phyloP scores from a whole-genome alignment of 2,113 vertebrate species.

The Oxygymnocypris stewartii region DNA sequence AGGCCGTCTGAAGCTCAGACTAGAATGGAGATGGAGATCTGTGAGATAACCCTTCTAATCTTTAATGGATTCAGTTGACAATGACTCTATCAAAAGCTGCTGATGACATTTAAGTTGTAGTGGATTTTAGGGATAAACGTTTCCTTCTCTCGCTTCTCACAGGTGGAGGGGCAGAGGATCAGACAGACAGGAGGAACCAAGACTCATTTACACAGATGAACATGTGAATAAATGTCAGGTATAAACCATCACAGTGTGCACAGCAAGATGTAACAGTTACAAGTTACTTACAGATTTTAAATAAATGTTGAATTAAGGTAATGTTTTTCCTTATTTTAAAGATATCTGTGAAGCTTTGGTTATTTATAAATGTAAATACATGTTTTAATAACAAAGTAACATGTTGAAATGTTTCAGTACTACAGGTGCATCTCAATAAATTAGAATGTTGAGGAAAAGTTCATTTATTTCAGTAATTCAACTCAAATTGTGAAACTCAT shows the following conservation, averaged over 20 bases:
- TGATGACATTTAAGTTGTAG: slow-evolving; percentile 35
- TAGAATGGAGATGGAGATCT: slow-evolving; percentile 14
- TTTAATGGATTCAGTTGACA: slow-evolving; percentile 33
- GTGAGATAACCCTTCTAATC: slow-evolving; percentile 20
- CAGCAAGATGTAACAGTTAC: not conserved
- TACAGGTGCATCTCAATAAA: too few relatives aligned
- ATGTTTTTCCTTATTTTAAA: not conserved
- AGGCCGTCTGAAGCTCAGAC: slow-evolving; percentile 8
- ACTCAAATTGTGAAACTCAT: too few relatives aligned
- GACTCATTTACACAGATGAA: not conserved
- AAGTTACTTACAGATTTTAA: not conserved
- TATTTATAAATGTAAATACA: not conserved
- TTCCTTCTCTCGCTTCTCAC: slow-evolving; percentile 6
- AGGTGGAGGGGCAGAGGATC: slow-evolving; percentile 36
- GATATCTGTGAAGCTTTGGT: not conserved
- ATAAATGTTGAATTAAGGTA: not conserved
- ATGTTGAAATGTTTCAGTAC: not conserved
- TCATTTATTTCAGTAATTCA: too few relatives aligned
- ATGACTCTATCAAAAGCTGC: slow-evolving; percentile 35
- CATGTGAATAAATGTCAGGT: not conserved
- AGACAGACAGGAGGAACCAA: slow-evolving; percentile 1
- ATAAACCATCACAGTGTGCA: not conserved
- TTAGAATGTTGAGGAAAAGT: too few relatives aligned
- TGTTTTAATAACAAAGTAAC: not conserved
- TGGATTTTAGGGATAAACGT: slow-evolving; percentile 23